phyloP scores from a whole-genome alignment of 2,797 vertebrate species.

The Leptatherina wallacei region DNA sequence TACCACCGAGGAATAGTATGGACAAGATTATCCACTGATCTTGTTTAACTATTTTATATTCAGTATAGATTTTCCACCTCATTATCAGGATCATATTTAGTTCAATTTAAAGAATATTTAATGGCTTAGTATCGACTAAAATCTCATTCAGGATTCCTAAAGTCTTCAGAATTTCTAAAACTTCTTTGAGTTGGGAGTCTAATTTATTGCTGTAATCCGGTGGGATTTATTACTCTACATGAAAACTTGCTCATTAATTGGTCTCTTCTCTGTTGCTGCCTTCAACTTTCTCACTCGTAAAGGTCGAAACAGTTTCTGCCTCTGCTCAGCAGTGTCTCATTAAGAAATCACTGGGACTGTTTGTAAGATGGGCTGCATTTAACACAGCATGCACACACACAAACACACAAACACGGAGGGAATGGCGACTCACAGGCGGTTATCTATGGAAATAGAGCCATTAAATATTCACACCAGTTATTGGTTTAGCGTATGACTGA shows the following conservation, averaged over 20 bases:
- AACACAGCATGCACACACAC: conserved; percentile 17
- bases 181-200: neutral
- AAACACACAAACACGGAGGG: conserved; percentile 1
- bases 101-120: neutral
- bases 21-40: neutral
- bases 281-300: conserved; percentile 32
- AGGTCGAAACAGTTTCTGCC: conserved; percentile 43
- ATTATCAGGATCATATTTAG: neutral
- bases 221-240: conserved; percentile 26
- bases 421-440: conserved; percentile 36
- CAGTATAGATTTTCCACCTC: neutral
- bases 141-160: neutral
- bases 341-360: conserved; percentile 40
- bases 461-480: conserved; percentile 57
- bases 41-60: too few relatives aligned
- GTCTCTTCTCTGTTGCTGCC: conserved; percentile 28
- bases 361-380: conserved; percentile 11
- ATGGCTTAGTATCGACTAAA: neutral
- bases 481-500: conserved; percentile 48
- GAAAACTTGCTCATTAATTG: conserved; percentile 45
- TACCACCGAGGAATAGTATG: neutral
- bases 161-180: too few relatives aligned
- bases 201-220: conserved; percentile 14
- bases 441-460: conserved; percentile 44
- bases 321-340: conserved; percentile 35